Base-by-base conservation (phyloP, 2,797 vertebrate genomes). In the Melanotaenia boesemani region DNA sequence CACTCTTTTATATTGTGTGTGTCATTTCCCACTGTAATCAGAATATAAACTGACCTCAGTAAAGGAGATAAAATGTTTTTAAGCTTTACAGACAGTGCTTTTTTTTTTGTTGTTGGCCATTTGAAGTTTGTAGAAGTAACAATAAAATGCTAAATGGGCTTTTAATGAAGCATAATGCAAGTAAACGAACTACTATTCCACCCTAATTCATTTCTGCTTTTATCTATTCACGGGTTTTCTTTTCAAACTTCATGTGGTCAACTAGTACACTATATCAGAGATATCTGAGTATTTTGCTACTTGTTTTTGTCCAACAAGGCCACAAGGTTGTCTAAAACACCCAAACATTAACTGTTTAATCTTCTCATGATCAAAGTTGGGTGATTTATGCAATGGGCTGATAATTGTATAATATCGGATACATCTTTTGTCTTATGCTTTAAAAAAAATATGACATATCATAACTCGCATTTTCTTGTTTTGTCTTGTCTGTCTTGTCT, bases 401-500 rank as follows among this genome's bases (percentile, higher is more conserved):
- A 20, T 24, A 81, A 10, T 66, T 78, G 76, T 44, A 84, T 54
- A 41, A 81, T 88, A 72, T 85, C 36, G 66, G 80, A 67, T 18
- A 26, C 85, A 78, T 76, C 15, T 72, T 90, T 83, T 86, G 61
- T 50, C 85, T 90, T 89, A 64, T 91, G 79, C 88, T 87, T 88
- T 73, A 86, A 50, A 63, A 85, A 91, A 88, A 90, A 81, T 86
- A 88, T 87, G 74, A 93, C 88, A 88, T 89, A 88, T 94, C 94
- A 94, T 95, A 94, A 95, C 93, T 94, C 82, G 55, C 94, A 94
- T 95, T 94, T 95, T 95, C 93, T 93, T 95, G 92, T 95, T 93
- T 94, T 95, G 93, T 95, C 91, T 81, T 94, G 89, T 95, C 67
- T 94, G 91, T 94, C 91, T 86, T 92, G 87, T 94, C 86, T 90